Base-by-base conservation (phyloP, 2,888 invertebrate species). In the Hirtodrosophila histrioides region DNA sequence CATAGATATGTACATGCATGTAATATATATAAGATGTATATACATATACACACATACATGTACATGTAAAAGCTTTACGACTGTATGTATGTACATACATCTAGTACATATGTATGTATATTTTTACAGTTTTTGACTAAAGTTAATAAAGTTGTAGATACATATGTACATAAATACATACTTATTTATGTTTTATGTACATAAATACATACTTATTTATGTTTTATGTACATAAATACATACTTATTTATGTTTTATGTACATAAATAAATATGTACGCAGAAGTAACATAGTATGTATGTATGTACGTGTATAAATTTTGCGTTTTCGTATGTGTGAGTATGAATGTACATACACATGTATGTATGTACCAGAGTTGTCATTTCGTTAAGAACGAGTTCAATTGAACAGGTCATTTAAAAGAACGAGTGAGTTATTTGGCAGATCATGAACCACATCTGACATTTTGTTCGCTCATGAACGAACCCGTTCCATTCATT, bases 261-360 rank as follows among this genome's bases (percentile, higher is more conserved):
- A 17, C 17, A 17, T 17, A 17, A 17, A 17, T 17, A 17, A 17
- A 35, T 29, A 27, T 43, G 8, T 35, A 58, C 8, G 39, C n/a
- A 40, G 4, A 35, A 31, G 46, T 33, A 17, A 36, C 57, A 41
- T 39, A 48, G 33, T 46, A 17, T 17, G 17, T 17, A 17, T 17
- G 17, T 17, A 1, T 17, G 2, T 17, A 17, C 1, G n/a, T n/a
- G n/a, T n/a, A n/a, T n/a, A n/a, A n/a, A n/a, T n/a, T n/a, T n/a
- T n/a, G n/a, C n/a, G n/a, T n/a, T n/a, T n/a, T n/a, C n/a, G n/a
- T n/a, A n/a, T n/a, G n/a, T n/a, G n/a, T n/a, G n/a, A n/a, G n/a
- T n/a, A n/a, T n/a, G n/a, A n/a, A n/a, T n/a, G n/a, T n/a, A 36
- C 57, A 41, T 39, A 48, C 33, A 40, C 39, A 17, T 17, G 17